These are phyloP conservation scores for Pogonophryne albipinna DNA, from an alignment of 2,797 vertebrate species.

Conservation along the genomic window DNA sequence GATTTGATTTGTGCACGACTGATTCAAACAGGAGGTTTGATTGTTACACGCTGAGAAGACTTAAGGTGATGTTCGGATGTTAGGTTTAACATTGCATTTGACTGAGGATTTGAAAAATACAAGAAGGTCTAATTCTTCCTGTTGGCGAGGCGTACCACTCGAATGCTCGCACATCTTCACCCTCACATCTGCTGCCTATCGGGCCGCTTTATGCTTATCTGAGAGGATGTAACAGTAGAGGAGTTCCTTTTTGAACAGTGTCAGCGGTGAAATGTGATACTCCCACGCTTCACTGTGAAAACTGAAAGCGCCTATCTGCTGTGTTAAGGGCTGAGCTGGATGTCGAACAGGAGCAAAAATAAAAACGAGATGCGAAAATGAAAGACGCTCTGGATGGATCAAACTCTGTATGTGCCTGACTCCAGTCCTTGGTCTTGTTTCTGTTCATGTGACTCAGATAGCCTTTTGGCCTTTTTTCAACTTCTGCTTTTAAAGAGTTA, in stretches of 20 bases:
- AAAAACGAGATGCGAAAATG: constrained; percentile 9
- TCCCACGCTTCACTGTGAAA: constrained; percentile 50
- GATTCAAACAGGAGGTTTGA: constrained; percentile 4
- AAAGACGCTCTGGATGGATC: constrained; percentile 10
- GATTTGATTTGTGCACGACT: constrained; percentile 8
- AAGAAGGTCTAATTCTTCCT: constrained; percentile 24
- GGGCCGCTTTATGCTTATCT: constrained; percentile 40
- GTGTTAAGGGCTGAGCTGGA: constrained; percentile 28
- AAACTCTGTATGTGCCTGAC: not conserved
- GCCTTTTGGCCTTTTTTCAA: not conserved
- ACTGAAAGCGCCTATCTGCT: constrained; percentile 51
- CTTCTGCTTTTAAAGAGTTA: constrained; percentile 8
- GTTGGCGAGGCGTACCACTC: constrained; percentile 1
- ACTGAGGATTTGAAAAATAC: constrained; percentile 19
- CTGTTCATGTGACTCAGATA: constrained; percentile 1
- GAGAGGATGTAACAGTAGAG: constrained; percentile 58
- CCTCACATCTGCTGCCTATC: constrained; percentile 65
- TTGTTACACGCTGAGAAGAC: not conserved
- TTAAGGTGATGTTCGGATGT: not conserved
- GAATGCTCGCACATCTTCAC: constrained; percentile 36
- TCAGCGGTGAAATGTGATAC: constrained; percentile 69
- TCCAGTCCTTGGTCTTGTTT: not conserved
- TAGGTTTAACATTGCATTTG: not conserved
- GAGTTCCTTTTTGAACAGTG: constrained; percentile 61
- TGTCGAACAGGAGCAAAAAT: constrained; percentile 39